phyloP scores from a whole-genome alignment of 1,140 invertebrate genomes.

The Bombus confusus region DNA sequence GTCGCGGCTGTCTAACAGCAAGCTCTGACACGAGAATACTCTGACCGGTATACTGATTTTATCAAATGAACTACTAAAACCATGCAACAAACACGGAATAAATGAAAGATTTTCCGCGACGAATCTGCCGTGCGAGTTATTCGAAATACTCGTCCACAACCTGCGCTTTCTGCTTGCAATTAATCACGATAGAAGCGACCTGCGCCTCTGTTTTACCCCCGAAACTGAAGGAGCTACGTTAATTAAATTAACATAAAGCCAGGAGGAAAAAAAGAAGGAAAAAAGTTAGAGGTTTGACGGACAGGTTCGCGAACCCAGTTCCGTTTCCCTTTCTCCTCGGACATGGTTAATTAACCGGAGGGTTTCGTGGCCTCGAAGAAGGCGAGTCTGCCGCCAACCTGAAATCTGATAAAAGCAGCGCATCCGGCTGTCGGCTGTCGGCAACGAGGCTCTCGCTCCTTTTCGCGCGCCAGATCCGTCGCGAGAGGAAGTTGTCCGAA shows the following conservation, averaged over 20 bases:
- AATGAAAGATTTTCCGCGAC: neutral
- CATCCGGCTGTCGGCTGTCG: slow-evolving; percentile 47
- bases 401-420: slow-evolving; percentile 54
- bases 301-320: slow-evolving; percentile 46
- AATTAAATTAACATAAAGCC: slow-evolving; percentile 28
- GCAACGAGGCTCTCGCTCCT: slow-evolving; percentile 18
- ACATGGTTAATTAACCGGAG: slow-evolving; percentile 55
- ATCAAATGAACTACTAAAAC: neutral
- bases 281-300: neutral
- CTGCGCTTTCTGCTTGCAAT: neutral
- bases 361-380: slow-evolving; percentile 26
- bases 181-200: neutral
- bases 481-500: slow-evolving; percentile 59
- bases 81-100: neutral
- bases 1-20: neutral
- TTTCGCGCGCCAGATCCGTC: slow-evolving; percentile 23
- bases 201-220: too few relatives aligned
- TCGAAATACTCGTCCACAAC: too few relatives aligned
- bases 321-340: slow-evolving; percentile 17
- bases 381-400: neutral
- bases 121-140: too few relatives aligned
- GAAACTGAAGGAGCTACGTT: neutral
- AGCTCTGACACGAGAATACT: slow-evolving; percentile 2
- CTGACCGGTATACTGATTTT: neutral
- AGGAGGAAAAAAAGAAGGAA: neutral